phyloP scores from a whole-genome alignment of 2,113 vertebrate species.

The Sialia sialis region DNA sequence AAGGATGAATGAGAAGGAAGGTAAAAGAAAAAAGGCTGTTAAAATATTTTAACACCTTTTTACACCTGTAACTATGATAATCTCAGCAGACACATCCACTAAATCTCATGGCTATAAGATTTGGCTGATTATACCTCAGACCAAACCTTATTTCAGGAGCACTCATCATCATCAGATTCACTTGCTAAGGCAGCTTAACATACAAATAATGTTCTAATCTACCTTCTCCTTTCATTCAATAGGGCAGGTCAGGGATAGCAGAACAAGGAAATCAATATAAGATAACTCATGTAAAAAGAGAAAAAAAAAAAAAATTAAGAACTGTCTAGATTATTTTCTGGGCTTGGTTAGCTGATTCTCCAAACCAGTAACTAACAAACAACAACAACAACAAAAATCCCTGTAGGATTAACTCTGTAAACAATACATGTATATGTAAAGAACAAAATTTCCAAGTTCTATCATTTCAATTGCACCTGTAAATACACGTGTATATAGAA shows the following conservation, averaged over 20 bases:
- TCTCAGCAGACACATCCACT: not conserved
- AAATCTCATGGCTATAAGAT: not conserved
- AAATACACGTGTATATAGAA: not conserved
- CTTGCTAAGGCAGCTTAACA: not conserved
- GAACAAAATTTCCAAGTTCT: not conserved
- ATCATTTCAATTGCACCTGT: not conserved
- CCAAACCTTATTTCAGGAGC: not conserved
- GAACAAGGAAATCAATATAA: not conserved
- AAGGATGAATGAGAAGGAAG: not conserved
- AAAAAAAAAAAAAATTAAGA: not conserved
- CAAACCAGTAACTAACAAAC: not conserved
- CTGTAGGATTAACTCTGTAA: not conserved
- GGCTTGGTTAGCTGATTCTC: not conserved
- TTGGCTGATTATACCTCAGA: not conserved
- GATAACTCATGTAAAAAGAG: not conserved
- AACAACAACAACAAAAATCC: not conserved
- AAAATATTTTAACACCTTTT: not conserved
- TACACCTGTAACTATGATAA: not conserved
- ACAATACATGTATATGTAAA: not conserved
- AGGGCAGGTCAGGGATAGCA: not conserved
- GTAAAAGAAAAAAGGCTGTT: not conserved
- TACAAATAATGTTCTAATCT: not conserved
- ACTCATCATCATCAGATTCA: not conserved
- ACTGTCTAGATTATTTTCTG: not conserved
- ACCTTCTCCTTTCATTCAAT: not conserved